These are phyloP conservation scores for Drosophila peninsularis DNA, from an alignment of 2,888 invertebrate genomes.

Conservation along the genomic window DNA sequence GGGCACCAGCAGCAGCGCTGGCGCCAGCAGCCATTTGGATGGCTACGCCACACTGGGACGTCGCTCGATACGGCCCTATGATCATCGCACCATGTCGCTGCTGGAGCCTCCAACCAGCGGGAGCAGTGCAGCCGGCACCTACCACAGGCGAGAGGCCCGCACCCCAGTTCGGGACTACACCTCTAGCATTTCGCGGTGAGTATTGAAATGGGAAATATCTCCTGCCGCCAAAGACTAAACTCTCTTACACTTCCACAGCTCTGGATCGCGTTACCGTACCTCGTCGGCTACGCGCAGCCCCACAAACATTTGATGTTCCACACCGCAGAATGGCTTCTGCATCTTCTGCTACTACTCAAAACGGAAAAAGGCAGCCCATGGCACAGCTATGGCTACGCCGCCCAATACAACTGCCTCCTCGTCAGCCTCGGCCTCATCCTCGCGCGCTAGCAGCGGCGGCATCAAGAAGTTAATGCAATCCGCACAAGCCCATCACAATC, in stretches of 20 bases:
- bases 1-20: conserved; percentile 48
- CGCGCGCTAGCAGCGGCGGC: conserved; percentile 66
- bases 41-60: conserved; percentile 84
- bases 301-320: conserved; percentile 85
- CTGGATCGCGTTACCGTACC: conserved; percentile 82
- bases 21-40: conserved; percentile 72
- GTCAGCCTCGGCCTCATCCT: conserved; percentile 72
- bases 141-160: conserved; percentile 78
- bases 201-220: not conserved
- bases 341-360: conserved; percentile 83
- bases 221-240: no score
- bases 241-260: conserved; percentile 55
- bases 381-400: conserved; percentile 38
- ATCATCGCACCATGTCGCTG: conserved; percentile 83
- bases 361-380: conserved; percentile 63
- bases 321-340: conserved; percentile 84
- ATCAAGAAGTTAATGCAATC: conserved; percentile 55
- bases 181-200: conserved; percentile 79
- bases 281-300: conserved; percentile 83
- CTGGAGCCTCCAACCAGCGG: conserved; percentile 77
- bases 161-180: conserved; percentile 79
- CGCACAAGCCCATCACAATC: conserved; percentile 47
- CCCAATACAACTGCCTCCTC: conserved; percentile 68
- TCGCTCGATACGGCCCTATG: conserved; percentile 82
- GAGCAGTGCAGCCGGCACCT: conserved; percentile 49